Evolutionary conservation across 1,140 invertebrate species (phyloP).

Genomic region (Listronotus bonariensis): DNA sequence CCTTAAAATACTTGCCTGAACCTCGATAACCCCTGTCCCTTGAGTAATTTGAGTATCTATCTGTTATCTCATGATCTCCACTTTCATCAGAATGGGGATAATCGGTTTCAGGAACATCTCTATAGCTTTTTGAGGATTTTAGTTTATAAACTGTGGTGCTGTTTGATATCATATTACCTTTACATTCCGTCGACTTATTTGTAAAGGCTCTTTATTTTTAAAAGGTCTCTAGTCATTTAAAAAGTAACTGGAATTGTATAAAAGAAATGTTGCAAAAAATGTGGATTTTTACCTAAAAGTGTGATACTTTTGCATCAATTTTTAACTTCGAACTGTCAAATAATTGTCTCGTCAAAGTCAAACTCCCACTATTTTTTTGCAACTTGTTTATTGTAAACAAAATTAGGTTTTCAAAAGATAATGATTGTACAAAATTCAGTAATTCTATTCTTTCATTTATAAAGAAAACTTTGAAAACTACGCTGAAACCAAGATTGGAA

Average conservation of each 20-base stretch:
- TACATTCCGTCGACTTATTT: not conserved
- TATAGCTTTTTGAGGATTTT: constrained; percentile 57
- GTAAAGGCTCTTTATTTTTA: too few species aligned
- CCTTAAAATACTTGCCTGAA: constrained; percentile 43
- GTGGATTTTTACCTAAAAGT: not conserved
- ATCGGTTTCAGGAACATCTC: constrained; percentile 49
- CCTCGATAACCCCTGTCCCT: constrained; percentile 52
- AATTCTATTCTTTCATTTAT: not conserved
- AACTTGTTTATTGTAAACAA: not conserved
- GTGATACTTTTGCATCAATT: not conserved
- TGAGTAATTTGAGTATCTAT: constrained; percentile 39
- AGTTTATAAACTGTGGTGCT: constrained; percentile 55
- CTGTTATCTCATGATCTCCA: constrained; percentile 46
- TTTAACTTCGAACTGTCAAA: constrained; percentile 1
- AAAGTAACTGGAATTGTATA: not conserved
- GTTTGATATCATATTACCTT: constrained; percentile 56
- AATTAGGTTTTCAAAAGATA: not conserved
- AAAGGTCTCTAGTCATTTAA: too few species aligned
- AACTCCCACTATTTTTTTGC: not conserved
- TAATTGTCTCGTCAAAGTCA: constrained; percentile 2
- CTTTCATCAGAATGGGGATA: constrained; percentile 46
- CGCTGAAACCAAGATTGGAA: too few species aligned
- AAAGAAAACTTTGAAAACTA: too few species aligned
- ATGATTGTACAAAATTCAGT: not conserved
- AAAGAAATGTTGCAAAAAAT: not conserved